Evolutionary conservation across 2,113 vertebrate genomes (phyloP).

Genomic region (Pterocles burchelli): DNA sequence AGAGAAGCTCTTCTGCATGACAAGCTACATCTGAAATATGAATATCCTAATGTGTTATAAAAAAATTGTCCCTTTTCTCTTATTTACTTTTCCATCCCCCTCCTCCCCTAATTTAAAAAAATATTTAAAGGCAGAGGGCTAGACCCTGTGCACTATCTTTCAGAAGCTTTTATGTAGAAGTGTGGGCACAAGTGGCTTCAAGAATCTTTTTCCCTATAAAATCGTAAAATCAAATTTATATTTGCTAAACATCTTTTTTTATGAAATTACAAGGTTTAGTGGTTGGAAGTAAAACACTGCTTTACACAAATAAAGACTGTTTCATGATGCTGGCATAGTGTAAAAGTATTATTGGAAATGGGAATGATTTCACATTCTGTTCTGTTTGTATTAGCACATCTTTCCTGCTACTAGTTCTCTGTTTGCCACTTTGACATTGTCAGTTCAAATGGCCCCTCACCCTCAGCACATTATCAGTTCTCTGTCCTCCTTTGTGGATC

Average conservation of each 20-base stretch:
- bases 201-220: neutral
- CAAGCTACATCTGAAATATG: neutral
- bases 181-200: neutral
- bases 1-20: neutral
- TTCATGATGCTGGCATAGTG: neutral
- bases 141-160: neutral
- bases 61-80: neutral
- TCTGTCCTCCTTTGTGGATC: neutral
- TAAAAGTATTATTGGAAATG: neutral
- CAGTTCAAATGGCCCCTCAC: neutral
- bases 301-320: neutral
- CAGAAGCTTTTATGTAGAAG: neutral
- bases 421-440: rapidly evolving
- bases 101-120: neutral
- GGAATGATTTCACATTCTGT: neutral
- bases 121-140: neutral
- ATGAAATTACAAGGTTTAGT: neutral
- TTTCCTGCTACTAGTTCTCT: neutral
- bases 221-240: neutral
- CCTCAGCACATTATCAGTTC: neutral
- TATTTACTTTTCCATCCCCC: rapidly evolving
- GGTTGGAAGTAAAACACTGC: neutral
- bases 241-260: neutral
- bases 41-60: neutral
- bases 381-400: neutral